Evolutionary conservation across 2,888 invertebrate genomes (phyloP), one percentile per base, ranked within the genome.

Genomic region (Xanthorhoe spadicearia): DNA sequence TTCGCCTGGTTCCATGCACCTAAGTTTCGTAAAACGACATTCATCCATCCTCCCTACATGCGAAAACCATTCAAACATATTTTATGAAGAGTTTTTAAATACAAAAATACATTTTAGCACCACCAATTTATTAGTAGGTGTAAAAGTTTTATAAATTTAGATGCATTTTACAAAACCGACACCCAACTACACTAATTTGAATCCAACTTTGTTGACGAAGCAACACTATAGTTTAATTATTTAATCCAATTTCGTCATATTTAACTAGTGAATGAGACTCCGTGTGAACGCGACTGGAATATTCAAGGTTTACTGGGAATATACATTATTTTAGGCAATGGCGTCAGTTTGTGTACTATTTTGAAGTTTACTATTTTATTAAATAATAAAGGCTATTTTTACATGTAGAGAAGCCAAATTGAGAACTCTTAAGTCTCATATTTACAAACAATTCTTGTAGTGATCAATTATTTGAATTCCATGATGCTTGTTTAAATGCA

Each of bases 181-280:
- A 8, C 18, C 7, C 18, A 17, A 48, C 50, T 50, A 50, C 51
- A 56, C 56, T 60, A 65, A 61, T 65, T 69, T 38, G 35, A 48
- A 63, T 53, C 49, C 60, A 55, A 61, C 60, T 63, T 60, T 59
- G 32, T 55, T 59, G 53, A 32, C 32, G 28, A 17, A 46, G 46
- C 64, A 51, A 58, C 58, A 64, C 43, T 50, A 61, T 53, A 7
- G 15, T 68, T 67, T 61, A 63, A 70, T 68, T 68, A 70, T 70
- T 63, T 61, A 63, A 65, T 51, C 32, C 56, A 62, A 51, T 62
- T 57, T 28, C 6, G 23, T n/a, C 32, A 28, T 5, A 58, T 51
- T 51, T n/a, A 50, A 50, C 50, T 19, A 23, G 10, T 23, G 51
- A 51, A 51, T 51, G 51, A 51, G n/a, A 50, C 49, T 23, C 23